Conservation (phyloP, 1,140 invertebrate species). For the Plutomurus gul region DNA sequence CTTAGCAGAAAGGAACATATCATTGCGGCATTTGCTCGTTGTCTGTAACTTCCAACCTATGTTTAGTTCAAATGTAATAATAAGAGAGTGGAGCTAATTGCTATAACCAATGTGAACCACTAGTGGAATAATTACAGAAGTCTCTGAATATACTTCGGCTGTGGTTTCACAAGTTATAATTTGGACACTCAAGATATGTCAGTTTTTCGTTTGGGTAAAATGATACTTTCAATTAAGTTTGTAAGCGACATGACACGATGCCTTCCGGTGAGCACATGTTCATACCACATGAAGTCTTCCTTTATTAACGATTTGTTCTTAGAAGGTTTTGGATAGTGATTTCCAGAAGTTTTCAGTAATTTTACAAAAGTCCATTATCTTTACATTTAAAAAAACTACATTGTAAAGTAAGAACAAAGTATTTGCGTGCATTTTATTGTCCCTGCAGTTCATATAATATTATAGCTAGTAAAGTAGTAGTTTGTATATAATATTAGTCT, state of each 20-base stretch:
- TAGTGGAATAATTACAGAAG: background rate
- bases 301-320: background rate
- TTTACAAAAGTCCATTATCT: background rate
- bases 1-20: no score
- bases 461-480: background rate
- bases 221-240: background rate
- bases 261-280: constrained; percentile 8
- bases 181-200: background rate
- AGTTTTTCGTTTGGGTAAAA: background rate
- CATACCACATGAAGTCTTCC: background rate
- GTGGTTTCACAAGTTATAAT: background rate
- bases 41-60: no score
- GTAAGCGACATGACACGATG: background rate
- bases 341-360: background rate
- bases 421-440: constrained; percentile 1
- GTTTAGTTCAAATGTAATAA: no score
- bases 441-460: no score
- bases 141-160: background rate
- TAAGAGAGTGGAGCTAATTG: background rate
- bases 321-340: no score
- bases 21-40: no score
- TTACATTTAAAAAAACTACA: no score
- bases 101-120: background rate
- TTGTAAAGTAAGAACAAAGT: no score
- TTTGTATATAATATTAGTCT: background rate